phyloP scores from a whole-genome alignment of 1,140 invertebrate species.

The Xylocopa sonorina region DNA sequence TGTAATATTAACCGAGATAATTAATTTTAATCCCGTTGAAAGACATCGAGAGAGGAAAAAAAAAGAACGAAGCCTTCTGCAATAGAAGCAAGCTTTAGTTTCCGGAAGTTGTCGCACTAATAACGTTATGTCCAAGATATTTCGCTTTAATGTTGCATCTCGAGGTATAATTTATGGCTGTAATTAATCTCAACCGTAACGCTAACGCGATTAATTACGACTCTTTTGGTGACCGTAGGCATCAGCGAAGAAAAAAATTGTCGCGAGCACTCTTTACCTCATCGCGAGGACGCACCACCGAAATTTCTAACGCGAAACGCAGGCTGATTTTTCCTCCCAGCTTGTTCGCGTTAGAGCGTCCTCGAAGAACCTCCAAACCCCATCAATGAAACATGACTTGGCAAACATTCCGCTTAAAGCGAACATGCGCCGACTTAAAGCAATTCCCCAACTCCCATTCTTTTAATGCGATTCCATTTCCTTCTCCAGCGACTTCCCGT shows the following conservation, averaged over 20 bases:
- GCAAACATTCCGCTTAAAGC: constrained; percentile 48
- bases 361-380: constrained; percentile 28
- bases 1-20: not conserved
- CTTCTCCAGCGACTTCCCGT: not conserved
- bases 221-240: too few relatives aligned
- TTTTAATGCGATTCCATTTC: constrained; percentile 28
- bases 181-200: not conserved
- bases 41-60: not conserved
- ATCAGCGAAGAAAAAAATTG: too few relatives aligned
- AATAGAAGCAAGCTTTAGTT: not conserved
- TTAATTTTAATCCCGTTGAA: not conserved
- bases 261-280: not conserved
- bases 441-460: constrained; percentile 16
- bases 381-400: constrained; percentile 53
- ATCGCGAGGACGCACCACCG: not conserved
- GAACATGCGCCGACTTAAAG: constrained; percentile 43
- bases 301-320: constrained; percentile 27
- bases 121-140: not conserved
- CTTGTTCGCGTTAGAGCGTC: constrained; percentile 5
- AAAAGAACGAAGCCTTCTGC: not conserved
- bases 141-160: not conserved
- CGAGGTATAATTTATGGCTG: not conserved
- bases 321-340: constrained; percentile 14
- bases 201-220: too few relatives aligned
- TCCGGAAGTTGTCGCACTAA: not conserved